These are phyloP conservation scores for Hydrochoerus hydrochaeris DNA, from an alignment of 2,113 vertebrate species.

Conservation along the genomic window DNA sequence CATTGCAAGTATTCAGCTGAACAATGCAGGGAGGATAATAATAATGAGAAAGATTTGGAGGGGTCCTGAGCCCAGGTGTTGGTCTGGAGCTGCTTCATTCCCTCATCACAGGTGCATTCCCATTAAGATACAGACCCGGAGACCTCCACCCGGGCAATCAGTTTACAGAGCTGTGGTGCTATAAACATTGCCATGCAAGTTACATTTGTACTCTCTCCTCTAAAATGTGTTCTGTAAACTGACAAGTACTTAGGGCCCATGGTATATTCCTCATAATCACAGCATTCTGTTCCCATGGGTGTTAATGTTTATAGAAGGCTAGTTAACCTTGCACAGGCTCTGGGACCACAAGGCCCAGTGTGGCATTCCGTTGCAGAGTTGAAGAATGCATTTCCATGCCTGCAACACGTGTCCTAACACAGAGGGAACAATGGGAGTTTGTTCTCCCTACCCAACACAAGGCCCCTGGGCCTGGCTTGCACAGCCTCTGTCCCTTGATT, in stretches of 20 bases:
- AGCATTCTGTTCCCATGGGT: neutral
- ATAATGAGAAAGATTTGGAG: neutral
- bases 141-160: neutral
- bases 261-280: neutral
- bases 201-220: constrained; percentile 43
- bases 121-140: neutral
- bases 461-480: neutral
- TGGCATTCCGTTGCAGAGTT: neutral
- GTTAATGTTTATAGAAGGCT: constrained; percentile 63
- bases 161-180: constrained; percentile 42
- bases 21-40: neutral
- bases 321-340: constrained; percentile 52
- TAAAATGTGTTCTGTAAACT: constrained; percentile 58
- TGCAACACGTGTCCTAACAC: fast-evolving
- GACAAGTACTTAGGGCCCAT: constrained; percentile 50
- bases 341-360: neutral
- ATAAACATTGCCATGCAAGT: constrained; percentile 61
- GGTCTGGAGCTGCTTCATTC: neutral
- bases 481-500: constrained; percentile 8
- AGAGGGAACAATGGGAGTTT: neutral
- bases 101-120: constrained; percentile 37
- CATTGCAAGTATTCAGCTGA: neutral
- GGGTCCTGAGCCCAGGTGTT: neutral
- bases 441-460: neutral
- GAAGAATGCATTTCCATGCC: neutral